Conservation (phyloP, 1,140 invertebrate species). For the Sarcophaga peregrina region DNA sequence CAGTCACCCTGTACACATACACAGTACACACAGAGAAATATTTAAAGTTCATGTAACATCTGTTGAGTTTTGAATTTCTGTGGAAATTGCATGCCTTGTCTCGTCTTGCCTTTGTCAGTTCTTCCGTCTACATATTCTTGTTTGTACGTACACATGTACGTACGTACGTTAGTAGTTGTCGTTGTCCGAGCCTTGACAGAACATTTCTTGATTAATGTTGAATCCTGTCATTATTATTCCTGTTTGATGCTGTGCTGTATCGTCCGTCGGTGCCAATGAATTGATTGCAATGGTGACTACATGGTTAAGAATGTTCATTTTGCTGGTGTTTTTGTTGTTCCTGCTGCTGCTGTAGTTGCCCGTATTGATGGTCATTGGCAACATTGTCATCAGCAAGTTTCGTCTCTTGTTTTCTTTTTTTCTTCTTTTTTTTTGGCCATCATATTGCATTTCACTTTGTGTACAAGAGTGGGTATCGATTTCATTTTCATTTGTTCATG, state of each 20-base stretch:
- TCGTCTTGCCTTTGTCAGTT: not conserved
- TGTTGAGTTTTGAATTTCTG: slow-evolving; percentile 12
- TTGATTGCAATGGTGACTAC: too few relatives aligned
- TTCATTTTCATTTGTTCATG: not conserved
- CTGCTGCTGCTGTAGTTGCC: not conserved
- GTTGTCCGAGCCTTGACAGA: not conserved
- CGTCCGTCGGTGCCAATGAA: too few relatives aligned
- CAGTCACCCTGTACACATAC: too few relatives aligned
- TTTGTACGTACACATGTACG: not conserved
- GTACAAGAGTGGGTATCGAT: not conserved
- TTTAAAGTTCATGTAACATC: not conserved
- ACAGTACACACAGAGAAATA: not conserved
- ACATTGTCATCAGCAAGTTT: not conserved
- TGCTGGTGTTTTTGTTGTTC: not conserved
- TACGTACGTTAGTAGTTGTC: not conserved
- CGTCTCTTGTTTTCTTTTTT: too few relatives aligned
- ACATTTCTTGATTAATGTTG: slow-evolving; percentile 25
- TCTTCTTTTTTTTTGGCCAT: not conserved
- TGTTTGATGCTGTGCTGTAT: not conserved
- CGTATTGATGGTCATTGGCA: slow-evolving; percentile 6
- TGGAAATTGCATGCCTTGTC: not conserved
- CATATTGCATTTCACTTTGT: not conserved
- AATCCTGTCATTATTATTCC: slow-evolving; percentile 19
- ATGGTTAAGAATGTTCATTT: too few relatives aligned
- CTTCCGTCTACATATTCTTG: not conserved